Base-by-base conservation (phyloP, 1,140 invertebrate species). In the Harpegnathos saltator region DNA sequence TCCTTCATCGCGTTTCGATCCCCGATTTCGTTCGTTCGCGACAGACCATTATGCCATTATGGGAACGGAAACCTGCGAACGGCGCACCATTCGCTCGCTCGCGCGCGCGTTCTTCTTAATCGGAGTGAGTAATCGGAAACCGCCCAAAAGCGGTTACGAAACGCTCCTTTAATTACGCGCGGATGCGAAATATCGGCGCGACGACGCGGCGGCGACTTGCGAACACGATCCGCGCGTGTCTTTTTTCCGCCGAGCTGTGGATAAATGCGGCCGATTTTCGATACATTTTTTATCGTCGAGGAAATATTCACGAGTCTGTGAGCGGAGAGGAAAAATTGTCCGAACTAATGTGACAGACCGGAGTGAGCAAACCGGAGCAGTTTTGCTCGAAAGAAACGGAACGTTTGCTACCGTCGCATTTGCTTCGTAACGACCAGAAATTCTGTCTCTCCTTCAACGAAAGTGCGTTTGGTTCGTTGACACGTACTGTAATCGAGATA, bases 131-230 rank as follows among this genome's bases (percentile, higher is more conserved):
- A 91, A 89, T 91, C 78, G 83, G 84, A 91, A 86, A 89, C 85
- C 87, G 38, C 87, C 81, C 54, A 75, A 83, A 56, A 71, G 72
- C 56, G 83, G 84, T 90, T 87, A 85, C 89, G 84, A 90, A 86
- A 89, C 74, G 77, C 65, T 81, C 78, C 44, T 91, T 90, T 90
- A 86, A 90, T 91, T 90, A n/a, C n/a, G 90, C 84, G 83, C 54
- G 81, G 62, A 44, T 86, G 73, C 75, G 58, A 1, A 52, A 22
- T 69, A 80, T 58, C 59, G 24, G 22, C 26, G 65, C 19, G 85
- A 83, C 69, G 29, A 33, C 29, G 1, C 29, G 29, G 5, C 82
- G 80, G 80, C 71, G 66, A 87, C 58, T 81, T 29, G 33, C 29
- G 59, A 65, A 17, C 71, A 29, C 78, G 38, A 62, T 62, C 38